These are phyloP conservation scores for Elegia similella DNA, from an alignment of 2,888 invertebrate species.

Conservation along the genomic window DNA sequence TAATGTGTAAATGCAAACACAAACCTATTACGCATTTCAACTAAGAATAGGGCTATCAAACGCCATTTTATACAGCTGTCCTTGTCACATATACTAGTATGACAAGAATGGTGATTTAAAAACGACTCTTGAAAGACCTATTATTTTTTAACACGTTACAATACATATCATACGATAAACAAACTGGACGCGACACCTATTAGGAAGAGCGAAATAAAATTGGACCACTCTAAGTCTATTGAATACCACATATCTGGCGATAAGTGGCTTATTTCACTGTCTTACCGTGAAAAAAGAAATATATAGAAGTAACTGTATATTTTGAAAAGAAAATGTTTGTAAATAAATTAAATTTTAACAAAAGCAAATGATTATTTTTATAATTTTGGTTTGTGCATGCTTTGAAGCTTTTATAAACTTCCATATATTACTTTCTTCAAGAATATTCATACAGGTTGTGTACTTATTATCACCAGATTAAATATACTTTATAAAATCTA, in stretches of 20 bases:
- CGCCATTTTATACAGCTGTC: no score
- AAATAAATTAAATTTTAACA: not conserved
- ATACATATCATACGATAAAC: conserved; percentile 14
- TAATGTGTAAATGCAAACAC: conserved; percentile 31
- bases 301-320: conserved; percentile 7
- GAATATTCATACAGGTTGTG: not conserved
- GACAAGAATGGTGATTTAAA: no score
- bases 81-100: no score
- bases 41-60: no score
- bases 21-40: conserved; percentile 15
- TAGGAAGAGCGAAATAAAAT: conserved; percentile 32
- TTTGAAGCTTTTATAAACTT: conserved; percentile 17
- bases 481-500: conserved; percentile 61
- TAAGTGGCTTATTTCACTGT: conserved; percentile 13
- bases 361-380: not conserved
- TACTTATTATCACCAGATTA: conserved; percentile 39
- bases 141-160: no score
- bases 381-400: not conserved
- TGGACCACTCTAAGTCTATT: conserved; percentile 35
- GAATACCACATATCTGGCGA: conserved; percentile 19
- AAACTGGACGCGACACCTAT: conserved; percentile 16
- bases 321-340: not conserved
- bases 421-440: conserved; percentile 21
- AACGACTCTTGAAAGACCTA: no score
- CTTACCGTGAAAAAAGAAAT: conserved; percentile 27